phyloP scores from a whole-genome alignment of 2,113 vertebrate genomes.

The Tachuris rubrigastra region DNA sequence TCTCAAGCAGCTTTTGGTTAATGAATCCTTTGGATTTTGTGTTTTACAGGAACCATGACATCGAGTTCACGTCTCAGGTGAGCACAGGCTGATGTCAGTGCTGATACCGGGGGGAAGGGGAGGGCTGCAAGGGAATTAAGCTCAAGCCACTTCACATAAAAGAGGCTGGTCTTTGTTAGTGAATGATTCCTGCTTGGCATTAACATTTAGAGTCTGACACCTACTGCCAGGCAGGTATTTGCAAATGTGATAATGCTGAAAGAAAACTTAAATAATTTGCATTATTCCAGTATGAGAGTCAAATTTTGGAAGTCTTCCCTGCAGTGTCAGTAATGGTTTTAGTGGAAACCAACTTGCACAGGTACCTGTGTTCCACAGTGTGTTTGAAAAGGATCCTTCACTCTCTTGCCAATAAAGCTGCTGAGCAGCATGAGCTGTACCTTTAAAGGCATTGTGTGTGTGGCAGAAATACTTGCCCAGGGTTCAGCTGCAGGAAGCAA shows the following conservation, averaged over 20 bases:
- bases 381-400: neutral
- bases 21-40: neutral
- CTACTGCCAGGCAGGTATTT: neutral
- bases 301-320: neutral
- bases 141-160: neutral
- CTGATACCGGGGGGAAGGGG: rapidly evolving
- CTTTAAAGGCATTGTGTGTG: neutral
- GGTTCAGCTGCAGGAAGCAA: neutral
- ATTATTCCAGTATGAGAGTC: neutral
- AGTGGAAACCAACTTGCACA: neutral
- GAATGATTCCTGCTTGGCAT: neutral
- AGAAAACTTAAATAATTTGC: neutral
- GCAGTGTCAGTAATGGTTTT: neutral
- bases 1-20: neutral
- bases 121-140: neutral
- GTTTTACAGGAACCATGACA: conserved; percentile 66
- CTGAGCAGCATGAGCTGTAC: neutral
- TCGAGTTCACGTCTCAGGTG: conserved; percentile 65
- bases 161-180: neutral
- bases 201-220: neutral
- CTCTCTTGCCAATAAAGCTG: neutral
- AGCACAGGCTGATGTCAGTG: neutral
- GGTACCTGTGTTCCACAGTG: rapidly evolving
- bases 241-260: neutral
- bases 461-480: neutral